Percentiles rank a stretch among this genome's conserved stretches.
Conservation (phyloP, 2,113 vertebrate genomes). For the Sebastes fasciatus region DNA sequence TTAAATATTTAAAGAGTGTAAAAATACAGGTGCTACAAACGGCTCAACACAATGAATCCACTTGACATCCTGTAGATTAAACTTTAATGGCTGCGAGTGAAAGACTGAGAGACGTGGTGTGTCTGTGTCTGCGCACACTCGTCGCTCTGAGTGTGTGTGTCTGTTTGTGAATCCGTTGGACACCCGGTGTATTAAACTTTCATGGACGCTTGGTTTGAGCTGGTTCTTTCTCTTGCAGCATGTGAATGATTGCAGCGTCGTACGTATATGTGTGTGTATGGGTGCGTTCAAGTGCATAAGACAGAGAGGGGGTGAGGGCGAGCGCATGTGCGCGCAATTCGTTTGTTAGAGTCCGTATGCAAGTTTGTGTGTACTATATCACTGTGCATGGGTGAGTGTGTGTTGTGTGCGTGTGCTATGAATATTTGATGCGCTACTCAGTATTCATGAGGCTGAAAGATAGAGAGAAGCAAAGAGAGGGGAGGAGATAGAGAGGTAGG, state of each 20-base stretch:
- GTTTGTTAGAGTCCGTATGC: slow-evolving; percentile 33
- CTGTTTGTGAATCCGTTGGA: slow-evolving; percentile 56
- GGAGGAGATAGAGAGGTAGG: slow-evolving; percentile 31
- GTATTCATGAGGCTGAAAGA: slow-evolving; percentile 71
- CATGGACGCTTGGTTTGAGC: slow-evolving; percentile 67
- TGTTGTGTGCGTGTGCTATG: slow-evolving; percentile 37
- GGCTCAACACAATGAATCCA: slow-evolving; percentile 60
- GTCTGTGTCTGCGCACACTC: slow-evolving; percentile 5
- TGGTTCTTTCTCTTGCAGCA: slow-evolving; percentile 41
- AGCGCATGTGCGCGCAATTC: slow-evolving; percentile 1
- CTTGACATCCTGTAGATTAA: slow-evolving; percentile 69
- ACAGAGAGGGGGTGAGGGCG: slow-evolving; percentile 7
- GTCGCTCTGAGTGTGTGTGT: slow-evolving; percentile 2
- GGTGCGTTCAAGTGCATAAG: slow-evolving; percentile 47
- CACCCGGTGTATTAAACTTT: slow-evolving; percentile 72
- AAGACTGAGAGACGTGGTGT: slow-evolving; percentile 30
- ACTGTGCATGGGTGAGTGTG: slow-evolving; percentile 11
- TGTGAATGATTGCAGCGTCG: slow-evolving; percentile 53
- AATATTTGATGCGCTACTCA: slow-evolving; percentile 73
- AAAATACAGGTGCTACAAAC: slow-evolving; percentile 67
- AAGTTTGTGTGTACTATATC: not conserved
- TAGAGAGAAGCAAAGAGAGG: slow-evolving; percentile 50
- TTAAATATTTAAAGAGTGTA: slow-evolving; percentile 66
- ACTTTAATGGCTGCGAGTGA: slow-evolving; percentile 66
- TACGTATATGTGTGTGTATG: slow-evolving; percentile 31